A percentile compares a stretch with the other conserved stretches of the same genome.
These are phyloP conservation scores for Dascyllus trimaculatus DNA, from an alignment of 2,113 vertebrate genomes.

Conservation along the genomic window DNA sequence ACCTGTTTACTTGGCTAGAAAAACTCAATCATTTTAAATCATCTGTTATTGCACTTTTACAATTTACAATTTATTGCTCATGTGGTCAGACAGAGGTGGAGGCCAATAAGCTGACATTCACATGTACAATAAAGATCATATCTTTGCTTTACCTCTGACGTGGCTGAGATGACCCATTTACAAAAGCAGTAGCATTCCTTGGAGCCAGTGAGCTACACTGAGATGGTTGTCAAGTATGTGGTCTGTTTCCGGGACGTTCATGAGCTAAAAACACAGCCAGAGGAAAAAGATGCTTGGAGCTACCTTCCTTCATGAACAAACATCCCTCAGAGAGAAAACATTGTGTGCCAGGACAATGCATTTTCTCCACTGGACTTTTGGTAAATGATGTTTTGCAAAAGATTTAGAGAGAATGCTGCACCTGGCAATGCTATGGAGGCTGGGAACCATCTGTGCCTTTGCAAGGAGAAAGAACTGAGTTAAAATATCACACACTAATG, in stretches of 20 bases:
- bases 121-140: background rate
- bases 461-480: background rate
- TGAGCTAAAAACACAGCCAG: conserved; percentile 42
- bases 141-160: conserved; percentile 29
- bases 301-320: conserved; percentile 25
- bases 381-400: background rate
- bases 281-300: conserved; percentile 39
- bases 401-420: background rate
- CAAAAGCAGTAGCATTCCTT: conserved; percentile 68
- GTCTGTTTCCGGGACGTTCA: conserved; percentile 73
- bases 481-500: conserved; percentile 35
- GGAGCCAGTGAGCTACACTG: conserved; percentile 60
- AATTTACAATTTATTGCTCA: background rate
- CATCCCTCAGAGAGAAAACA: conserved; percentile 16
- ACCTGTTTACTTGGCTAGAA: conserved; percentile 52
- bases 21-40: background rate
- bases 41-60: background rate
- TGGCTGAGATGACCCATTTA: conserved; percentile 66
- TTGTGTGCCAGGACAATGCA: background rate
- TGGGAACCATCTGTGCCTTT: conserved; percentile 39
- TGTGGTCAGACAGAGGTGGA: too few species aligned
- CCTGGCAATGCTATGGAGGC: conserved; percentile 10
- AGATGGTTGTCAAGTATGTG: conserved; percentile 76
- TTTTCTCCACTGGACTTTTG: background rate
- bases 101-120: conserved; percentile 14